Conservation (phyloP, 2,113 vertebrate species). For the Meleagris gallopavo region DNA sequence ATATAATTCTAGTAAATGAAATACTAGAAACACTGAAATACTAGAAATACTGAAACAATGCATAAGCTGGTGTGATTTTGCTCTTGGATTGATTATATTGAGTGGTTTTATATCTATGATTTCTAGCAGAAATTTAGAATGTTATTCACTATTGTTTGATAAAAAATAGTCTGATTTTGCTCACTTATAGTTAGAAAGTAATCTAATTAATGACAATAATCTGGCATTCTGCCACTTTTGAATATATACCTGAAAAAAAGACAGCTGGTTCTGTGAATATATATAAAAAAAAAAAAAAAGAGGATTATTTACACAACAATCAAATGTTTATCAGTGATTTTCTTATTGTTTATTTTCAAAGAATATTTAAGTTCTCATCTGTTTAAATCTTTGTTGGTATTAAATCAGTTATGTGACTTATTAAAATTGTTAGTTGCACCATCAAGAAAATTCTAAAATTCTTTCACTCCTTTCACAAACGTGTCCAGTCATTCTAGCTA, state of each 20-base stretch:
- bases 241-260: background rate
- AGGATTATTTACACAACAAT: accelerated
- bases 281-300: background rate
- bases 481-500: background rate
- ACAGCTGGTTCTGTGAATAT: accelerated
- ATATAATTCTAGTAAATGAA: background rate
- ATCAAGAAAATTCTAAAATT: background rate
- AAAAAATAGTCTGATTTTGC: background rate
- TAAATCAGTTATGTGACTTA: background rate
- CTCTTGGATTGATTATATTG: background rate
- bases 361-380: background rate
- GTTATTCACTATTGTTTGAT: background rate
- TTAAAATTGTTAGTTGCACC: background rate
- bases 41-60: background rate
- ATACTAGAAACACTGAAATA: no score
- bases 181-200: background rate
- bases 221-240: background rate
- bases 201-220: background rate
- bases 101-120: background rate
- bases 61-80: background rate
- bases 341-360: background rate
- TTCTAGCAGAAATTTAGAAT: background rate
- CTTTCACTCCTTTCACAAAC: background rate
- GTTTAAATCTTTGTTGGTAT: background rate
- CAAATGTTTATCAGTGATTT: background rate